These are phyloP conservation scores for Diaprepes abbreviatus DNA, from an alignment of 2,888 invertebrate genomes.

Conservation along the genomic window DNA sequence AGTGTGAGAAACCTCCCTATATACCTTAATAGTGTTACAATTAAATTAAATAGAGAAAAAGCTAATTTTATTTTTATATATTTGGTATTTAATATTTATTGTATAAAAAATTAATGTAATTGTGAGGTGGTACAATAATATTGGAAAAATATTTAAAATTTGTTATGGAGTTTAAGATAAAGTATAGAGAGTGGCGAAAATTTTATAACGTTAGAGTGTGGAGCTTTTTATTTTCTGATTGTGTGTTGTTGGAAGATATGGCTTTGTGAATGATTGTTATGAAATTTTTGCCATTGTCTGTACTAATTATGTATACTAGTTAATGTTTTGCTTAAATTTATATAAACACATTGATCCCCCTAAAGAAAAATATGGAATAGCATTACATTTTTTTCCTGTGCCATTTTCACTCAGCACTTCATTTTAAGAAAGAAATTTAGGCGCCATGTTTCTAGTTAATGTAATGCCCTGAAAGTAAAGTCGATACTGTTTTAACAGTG, in stretches of 20 bases:
- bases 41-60: conserved; percentile 44
- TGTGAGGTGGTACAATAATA: conserved; percentile 44
- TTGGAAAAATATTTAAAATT: conserved; percentile 39
- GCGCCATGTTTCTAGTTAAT: conserved; percentile 1
- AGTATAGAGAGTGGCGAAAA: neutral
- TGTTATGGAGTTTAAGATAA: conserved; percentile 31
- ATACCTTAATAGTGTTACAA: conserved; percentile 41
- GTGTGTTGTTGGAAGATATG: too few relatives aligned
- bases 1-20: conserved; percentile 33
- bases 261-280: too few relatives aligned
- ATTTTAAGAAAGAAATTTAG: neutral
- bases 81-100: conserved; percentile 46
- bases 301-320: conserved; percentile 27
- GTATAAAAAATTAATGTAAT: conserved; percentile 42
- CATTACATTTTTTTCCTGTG: conserved; percentile 9
- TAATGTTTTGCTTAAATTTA: conserved; percentile 36
- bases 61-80: conserved; percentile 48
- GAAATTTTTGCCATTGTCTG: neutral
- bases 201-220: neutral
- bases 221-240: too few relatives aligned
- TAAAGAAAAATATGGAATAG: neutral
- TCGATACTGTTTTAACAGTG: too few relatives aligned
- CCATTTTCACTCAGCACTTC: conserved; percentile 12
- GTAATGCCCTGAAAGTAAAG: too few relatives aligned
- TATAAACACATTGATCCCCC: conserved; percentile 45